Conservation (phyloP, 23 tunicate genomes). For the Aplidium turbinatum region DNA sequence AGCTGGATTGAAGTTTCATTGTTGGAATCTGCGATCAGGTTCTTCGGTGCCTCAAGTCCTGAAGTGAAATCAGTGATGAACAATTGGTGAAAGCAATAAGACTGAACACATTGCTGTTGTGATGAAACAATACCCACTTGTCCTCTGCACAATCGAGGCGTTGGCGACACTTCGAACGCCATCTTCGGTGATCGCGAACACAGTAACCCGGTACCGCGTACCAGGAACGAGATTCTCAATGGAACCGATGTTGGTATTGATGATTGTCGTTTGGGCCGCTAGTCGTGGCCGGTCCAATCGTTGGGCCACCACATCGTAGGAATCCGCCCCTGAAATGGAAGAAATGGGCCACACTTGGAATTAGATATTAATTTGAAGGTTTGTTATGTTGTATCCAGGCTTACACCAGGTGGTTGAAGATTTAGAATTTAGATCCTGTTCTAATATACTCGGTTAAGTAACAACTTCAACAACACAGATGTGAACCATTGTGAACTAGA, state of each 20-base stretch:
- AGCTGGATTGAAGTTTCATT: slow-evolving; percentile 26
- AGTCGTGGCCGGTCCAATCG: too few species aligned
- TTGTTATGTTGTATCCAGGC: too few species aligned
- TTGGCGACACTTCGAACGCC: slow-evolving; percentile 1
- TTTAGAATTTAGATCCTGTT: too few species aligned
- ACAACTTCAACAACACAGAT: neutral
- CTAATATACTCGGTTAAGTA: too few species aligned
- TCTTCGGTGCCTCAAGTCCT: slow-evolving; percentile 19
- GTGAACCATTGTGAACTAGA: too few species aligned
- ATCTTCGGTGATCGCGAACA: slow-evolving; percentile 12
- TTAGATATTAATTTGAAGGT: too few species aligned
- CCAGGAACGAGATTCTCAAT: slow-evolving; percentile 27
- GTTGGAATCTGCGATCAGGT: neutral
- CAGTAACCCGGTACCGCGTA: slow-evolving; percentile 18
- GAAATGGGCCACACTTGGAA: too few species aligned
- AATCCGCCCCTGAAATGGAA: too few species aligned
- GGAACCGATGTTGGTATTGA: too few species aligned
- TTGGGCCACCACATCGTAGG: too few species aligned
- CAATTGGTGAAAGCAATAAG: neutral
- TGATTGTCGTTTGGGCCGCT: too few species aligned
- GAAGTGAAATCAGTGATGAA: neutral
- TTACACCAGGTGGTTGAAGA: too few species aligned
- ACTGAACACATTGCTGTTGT: neutral
- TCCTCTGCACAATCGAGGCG: slow-evolving; percentile 10
- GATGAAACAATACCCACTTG: slow-evolving; percentile 19